These are phyloP conservation scores for Rhinolophus ferrumequinum DNA, from an alignment of 2,113 vertebrate genomes.

Conservation along the genomic window DNA sequence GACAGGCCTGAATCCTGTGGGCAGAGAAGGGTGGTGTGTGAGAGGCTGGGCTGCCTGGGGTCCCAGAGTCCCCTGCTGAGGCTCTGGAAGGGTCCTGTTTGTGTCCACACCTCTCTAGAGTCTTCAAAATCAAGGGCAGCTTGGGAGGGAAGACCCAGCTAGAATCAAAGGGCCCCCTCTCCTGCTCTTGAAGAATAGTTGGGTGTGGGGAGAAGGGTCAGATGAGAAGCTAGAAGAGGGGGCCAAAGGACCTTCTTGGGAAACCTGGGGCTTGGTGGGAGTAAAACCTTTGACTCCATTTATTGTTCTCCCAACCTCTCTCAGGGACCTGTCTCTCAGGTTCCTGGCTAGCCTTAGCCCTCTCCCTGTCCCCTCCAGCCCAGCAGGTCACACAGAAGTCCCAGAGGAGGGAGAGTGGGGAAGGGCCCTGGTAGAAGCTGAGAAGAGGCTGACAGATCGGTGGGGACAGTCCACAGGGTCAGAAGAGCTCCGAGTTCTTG, in stretches of 20 bases:
- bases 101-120: background rate
- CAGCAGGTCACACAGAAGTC: background rate
- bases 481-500: background rate
- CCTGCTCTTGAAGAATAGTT: background rate
- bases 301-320: background rate
- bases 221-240: background rate
- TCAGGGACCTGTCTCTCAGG: background rate
- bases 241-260: background rate
- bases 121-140: background rate
- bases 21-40: background rate
- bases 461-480: background rate
- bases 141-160: background rate
- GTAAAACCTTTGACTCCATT: background rate
- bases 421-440: background rate
- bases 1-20: slow-evolving; percentile 91
- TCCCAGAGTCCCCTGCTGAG: background rate
- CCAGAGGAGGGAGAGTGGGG: background rate
- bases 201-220: background rate
- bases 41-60: background rate
- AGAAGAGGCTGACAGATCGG: background rate
- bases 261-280: background rate
- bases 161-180: background rate
- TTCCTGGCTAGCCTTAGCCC: background rate
- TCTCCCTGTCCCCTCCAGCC: background rate
- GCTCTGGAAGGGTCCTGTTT: background rate